A percentile compares a stretch with the other conserved stretches of the same genome.
phyloP scores from a whole-genome alignment of 2,113 vertebrate species.

The Brachyhypopomus gauderio region DNA sequence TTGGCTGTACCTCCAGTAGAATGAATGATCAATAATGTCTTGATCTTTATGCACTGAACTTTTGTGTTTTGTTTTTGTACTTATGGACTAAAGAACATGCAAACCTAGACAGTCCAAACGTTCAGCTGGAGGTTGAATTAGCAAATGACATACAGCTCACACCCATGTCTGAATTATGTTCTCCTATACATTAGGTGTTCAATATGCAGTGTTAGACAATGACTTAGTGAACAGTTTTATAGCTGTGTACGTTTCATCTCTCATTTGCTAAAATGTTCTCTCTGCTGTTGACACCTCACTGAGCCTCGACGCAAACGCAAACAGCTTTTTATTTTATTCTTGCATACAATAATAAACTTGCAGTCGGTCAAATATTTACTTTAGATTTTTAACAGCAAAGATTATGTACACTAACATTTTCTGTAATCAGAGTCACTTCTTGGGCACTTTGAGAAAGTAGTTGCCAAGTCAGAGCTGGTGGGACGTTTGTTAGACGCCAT shows the following conservation, averaged over 20 bases:
- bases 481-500: not conserved
- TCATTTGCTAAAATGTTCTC: not conserved
- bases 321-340: constrained; percentile 2
- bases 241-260: not conserved
- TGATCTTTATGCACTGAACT: constrained; percentile 7
- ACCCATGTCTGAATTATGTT: not conserved
- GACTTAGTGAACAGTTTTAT: constrained; percentile 3
- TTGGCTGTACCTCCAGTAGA: constrained; percentile 2
- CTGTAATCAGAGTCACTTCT: constrained; percentile 9
- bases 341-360: not conserved
- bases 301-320: not conserved
- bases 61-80: not conserved
- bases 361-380: not conserved
- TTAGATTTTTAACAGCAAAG: not conserved
- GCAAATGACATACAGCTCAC: not conserved
- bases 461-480: not conserved
- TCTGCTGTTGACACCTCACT: constrained; percentile 8
- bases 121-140: not conserved
- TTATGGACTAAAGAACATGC: not conserved
- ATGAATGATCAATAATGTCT: not conserved
- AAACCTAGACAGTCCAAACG: not conserved
- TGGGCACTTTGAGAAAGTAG: constrained; percentile 7
- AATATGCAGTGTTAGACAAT: constrained; percentile 34
- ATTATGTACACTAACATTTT: constrained; percentile 17
- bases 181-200: not conserved